These are phyloP conservation scores for Aproaerema taeniolella DNA, from an alignment of 2,888 invertebrate genomes.

Conservation along the genomic window DNA sequence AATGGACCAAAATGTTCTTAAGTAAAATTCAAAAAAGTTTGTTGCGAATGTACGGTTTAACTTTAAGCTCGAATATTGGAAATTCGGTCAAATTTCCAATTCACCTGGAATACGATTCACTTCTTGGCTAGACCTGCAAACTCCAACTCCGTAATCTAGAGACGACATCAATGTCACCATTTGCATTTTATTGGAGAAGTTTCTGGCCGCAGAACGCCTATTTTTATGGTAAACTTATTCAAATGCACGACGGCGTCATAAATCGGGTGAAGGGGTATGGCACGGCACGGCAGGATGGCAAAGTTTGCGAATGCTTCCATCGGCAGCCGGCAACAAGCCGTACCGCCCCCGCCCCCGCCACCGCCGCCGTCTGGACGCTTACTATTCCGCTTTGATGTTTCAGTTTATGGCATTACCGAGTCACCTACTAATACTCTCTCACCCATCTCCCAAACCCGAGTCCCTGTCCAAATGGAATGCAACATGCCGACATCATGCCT, in stretches of 20 bases:
- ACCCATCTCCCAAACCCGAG: too few relatives aligned
- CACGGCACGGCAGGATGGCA: slow-evolving; percentile 54
- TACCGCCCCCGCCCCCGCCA: background rate
- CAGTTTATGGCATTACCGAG: slow-evolving; percentile 1
- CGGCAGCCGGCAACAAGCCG: slow-evolving; percentile 21
- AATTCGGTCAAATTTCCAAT: background rate
- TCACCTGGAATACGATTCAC: background rate
- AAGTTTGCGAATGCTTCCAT: slow-evolving; percentile 44
- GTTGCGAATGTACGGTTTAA: too few relatives aligned
- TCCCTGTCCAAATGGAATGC: too few relatives aligned
- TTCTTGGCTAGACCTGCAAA: slow-evolving; percentile 26
- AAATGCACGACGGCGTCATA: slow-evolving; percentile 68
- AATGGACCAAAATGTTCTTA: too few relatives aligned
- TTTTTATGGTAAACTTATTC: slow-evolving; percentile 75
- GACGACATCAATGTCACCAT: slow-evolving; percentile 59
- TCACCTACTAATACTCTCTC: too few relatives aligned
- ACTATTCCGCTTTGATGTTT: slow-evolving; percentile 6
- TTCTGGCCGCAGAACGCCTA: slow-evolving; percentile 64
- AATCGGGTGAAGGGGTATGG: slow-evolving; percentile 66
- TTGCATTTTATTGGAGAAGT: slow-evolving; percentile 75
- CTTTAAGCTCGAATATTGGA: too few relatives aligned
- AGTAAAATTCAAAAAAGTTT: too few relatives aligned
- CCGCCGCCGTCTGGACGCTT: slow-evolving; percentile 6
- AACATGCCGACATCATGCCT: too few relatives aligned
- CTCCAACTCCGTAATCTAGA: slow-evolving; percentile 33